Evolutionary conservation across 2,888 invertebrate genomes (phyloP).

Genomic region (Ochropacha duplaris): DNA sequence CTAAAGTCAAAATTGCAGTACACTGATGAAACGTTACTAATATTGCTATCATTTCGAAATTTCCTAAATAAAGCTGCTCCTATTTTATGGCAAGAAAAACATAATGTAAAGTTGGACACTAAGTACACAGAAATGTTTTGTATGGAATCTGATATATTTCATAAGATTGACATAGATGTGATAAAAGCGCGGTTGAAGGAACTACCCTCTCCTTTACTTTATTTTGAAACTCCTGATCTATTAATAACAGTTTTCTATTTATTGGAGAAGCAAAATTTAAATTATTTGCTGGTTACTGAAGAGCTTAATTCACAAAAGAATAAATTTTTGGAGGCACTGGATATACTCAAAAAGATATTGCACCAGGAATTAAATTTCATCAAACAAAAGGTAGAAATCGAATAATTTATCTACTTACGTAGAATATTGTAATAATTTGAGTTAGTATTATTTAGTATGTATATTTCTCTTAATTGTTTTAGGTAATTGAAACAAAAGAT

Average conservation of each 20-base stretch:
- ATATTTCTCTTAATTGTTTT: slow-evolving; percentile 23
- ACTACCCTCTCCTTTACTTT: slow-evolving; percentile 60
- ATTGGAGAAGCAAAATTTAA: slow-evolving; percentile 72
- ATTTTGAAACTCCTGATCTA: slow-evolving; percentile 67
- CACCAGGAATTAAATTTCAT: slow-evolving; percentile 57
- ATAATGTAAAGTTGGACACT: slow-evolving; percentile 50
- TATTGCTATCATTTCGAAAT: slow-evolving; percentile 69
- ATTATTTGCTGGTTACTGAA: slow-evolving; percentile 71
- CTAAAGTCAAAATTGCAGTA: slow-evolving; percentile 73
- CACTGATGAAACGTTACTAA: slow-evolving; percentile 67
- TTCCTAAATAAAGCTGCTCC: slow-evolving; percentile 71
- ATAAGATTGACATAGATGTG: slow-evolving; percentile 45
- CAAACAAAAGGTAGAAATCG: slow-evolving; percentile 57
- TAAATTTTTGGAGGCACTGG: slow-evolving; percentile 61
- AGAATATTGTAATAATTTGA: no score
- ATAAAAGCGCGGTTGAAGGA: slow-evolving; percentile 47
- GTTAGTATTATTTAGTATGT: no score
- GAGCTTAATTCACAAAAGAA: slow-evolving; percentile 67
- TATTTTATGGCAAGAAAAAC: slow-evolving; percentile 65
- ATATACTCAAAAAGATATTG: slow-evolving; percentile 50
- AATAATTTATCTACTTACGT: no score
- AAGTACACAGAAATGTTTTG: slow-evolving; percentile 55
- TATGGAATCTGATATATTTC: slow-evolving; percentile 60
- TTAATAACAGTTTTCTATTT: slow-evolving; percentile 58
- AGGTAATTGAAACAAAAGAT: slow-evolving; percentile 62